Conservation (phyloP, 2,888 invertebrate species). For the Digitonthophagus gazella region DNA sequence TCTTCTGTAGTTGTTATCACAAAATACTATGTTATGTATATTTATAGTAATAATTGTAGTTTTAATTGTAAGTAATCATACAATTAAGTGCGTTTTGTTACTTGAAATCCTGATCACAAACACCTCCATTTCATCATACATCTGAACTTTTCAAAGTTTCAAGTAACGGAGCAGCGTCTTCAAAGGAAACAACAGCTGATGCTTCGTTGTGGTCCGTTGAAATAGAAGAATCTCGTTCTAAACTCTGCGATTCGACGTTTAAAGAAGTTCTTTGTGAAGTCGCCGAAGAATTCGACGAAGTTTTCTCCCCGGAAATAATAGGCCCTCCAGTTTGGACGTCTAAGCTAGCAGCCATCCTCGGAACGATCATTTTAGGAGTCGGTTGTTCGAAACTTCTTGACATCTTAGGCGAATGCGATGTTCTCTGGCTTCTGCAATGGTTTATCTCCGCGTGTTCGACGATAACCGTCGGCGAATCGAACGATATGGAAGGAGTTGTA, state of each 20-base stretch:
- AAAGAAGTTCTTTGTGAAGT: conserved; percentile 28
- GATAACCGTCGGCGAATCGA: conserved; percentile 34
- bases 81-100: neutral
- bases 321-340: conserved; percentile 35
- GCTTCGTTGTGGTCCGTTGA: conserved; percentile 36
- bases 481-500: conserved; percentile 30
- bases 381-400: conserved; percentile 48
- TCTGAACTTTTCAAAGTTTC: conserved; percentile 49
- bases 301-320: conserved; percentile 22
- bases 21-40: neutral
- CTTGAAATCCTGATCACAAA: neutral
- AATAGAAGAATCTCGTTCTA: conserved; percentile 39
- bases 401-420: conserved; percentile 35
- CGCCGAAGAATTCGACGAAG: conserved; percentile 22
- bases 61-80: neutral
- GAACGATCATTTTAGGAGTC: conserved; percentile 38
- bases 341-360: conserved; percentile 46
- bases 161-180: conserved; percentile 47
- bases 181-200: conserved; percentile 43
- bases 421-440: conserved; percentile 22
- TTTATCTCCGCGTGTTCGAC: conserved; percentile 32
- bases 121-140: conserved; percentile 39
- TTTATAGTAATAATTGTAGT: neutral
- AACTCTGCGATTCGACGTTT: conserved; percentile 40
- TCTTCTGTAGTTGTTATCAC: conserved; percentile 9